A percentile compares a stretch with the other conserved stretches of the same genome.
Conservation (phyloP, 2,113 vertebrate species). For the Coturnix japonica region DNA sequence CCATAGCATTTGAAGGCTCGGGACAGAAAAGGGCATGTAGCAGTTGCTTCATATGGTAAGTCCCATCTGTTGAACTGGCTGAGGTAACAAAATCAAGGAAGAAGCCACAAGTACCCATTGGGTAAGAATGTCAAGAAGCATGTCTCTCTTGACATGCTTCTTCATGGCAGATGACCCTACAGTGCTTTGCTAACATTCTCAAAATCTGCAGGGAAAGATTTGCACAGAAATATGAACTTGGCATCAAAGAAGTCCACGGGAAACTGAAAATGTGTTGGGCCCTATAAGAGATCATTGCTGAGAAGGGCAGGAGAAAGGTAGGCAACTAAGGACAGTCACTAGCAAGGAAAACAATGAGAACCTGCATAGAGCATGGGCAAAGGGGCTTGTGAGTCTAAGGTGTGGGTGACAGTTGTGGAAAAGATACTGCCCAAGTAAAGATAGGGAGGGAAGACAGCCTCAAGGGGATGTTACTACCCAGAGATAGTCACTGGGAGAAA, state of each 20-base stretch:
- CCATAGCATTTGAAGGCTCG: not conserved
- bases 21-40: not conserved
- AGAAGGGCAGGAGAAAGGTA: not conserved
- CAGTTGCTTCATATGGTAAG: not conserved
- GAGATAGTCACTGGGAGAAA: not conserved
- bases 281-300: not conserved
- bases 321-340: not conserved
- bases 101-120: not conserved
- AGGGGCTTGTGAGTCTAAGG: not conserved
- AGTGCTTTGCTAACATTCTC: not conserved
- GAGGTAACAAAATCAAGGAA: not conserved
- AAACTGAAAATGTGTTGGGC: not conserved
- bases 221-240: not conserved
- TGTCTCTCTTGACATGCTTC: not conserved
- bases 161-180: not conserved
- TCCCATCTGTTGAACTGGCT: fast-evolving
- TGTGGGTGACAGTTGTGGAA: not conserved
- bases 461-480: not conserved
- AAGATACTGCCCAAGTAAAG: not conserved
- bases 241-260: not conserved
- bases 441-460: not conserved
- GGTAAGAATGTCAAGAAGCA: no score
- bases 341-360: not conserved
- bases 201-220: not conserved
- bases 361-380: not conserved